Conservation (phyloP, 2,888 invertebrate species). For the Entomobrya multifasciata region DNA sequence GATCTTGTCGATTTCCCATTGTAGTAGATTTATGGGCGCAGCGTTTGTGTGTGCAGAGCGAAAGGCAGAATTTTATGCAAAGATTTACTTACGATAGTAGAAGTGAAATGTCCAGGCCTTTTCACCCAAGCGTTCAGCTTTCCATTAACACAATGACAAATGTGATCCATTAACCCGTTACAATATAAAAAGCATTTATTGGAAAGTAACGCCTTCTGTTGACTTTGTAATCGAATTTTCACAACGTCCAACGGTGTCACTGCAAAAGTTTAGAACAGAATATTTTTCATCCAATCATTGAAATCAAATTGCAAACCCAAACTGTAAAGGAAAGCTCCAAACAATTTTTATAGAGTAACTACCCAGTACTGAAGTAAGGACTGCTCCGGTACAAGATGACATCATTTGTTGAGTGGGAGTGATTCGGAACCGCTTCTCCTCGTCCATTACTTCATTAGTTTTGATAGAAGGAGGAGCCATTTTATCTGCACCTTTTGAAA, state of each 20-base stretch:
- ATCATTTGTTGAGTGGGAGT: constrained; percentile 91
- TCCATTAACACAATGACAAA: constrained; percentile 89
- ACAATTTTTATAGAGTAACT: constrained; percentile 82
- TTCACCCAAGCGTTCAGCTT: constrained; percentile 84
- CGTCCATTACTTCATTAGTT: constrained; percentile 80
- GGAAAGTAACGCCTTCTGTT: constrained; percentile 90
- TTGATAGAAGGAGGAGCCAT: background rate
- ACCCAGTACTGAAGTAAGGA: constrained; percentile 94
- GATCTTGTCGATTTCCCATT: no score
- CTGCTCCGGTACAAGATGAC: constrained; percentile 92
- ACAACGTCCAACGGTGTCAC: constrained; percentile 99
- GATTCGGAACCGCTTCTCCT: constrained; percentile 89
- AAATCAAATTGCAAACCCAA: no score
- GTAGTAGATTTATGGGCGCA: no score
- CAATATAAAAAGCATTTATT: constrained; percentile 97
- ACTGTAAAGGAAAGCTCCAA: no score
- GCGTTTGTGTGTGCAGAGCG: no score
- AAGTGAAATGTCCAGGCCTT: constrained; percentile 87
- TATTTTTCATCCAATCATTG: no score
- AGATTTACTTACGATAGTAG: constrained; percentile 82
- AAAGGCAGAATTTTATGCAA: no score
- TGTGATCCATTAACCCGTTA: constrained; percentile 99
- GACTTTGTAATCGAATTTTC: constrained; percentile 97
- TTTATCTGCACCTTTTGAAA: no score
- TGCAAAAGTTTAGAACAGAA: no score